Evolutionary conservation across 2,888 invertebrate species (phyloP).

Genomic region (Andrena haemorrhoa): DNA sequence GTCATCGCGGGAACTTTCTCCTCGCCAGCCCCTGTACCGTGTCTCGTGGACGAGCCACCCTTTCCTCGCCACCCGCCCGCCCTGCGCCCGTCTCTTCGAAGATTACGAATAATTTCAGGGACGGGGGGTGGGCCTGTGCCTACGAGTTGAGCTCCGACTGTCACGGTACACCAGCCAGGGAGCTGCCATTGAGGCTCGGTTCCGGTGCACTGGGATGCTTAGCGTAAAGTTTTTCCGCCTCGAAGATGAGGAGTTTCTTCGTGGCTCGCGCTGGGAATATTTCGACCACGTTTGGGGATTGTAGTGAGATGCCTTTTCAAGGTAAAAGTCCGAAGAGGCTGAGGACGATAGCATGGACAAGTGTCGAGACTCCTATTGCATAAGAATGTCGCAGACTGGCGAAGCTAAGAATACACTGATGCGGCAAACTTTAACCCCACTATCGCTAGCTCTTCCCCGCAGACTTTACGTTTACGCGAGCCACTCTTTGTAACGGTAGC

Average conservation of each 20-base stretch:
- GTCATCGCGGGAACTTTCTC: constrained; percentile 38
- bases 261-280: neutral
- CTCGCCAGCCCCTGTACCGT: neutral
- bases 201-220: constrained; percentile 2
- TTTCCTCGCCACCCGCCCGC: neutral
- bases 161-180: constrained; percentile 13
- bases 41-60: constrained; percentile 6
- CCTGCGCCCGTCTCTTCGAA: constrained; percentile 29
- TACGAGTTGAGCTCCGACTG: constrained; percentile 14
- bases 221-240: neutral
- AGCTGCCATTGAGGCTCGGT: constrained; percentile 3
- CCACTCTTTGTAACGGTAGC: neutral
- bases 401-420: too few species aligned
- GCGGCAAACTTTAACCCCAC: neutral
- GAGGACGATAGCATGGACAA: too few species aligned
- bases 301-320: too few species aligned
- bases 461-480: neutral
- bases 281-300: neutral
- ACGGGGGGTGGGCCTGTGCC: constrained; percentile 11
- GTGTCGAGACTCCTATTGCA: too few species aligned
- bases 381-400: too few species aligned
- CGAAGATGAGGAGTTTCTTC: neutral
- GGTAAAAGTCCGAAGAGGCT: too few species aligned
- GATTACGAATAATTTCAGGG: constrained; percentile 65
- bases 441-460: neutral